Percentiles rank a stretch among this genome's conserved stretches.
These are phyloP conservation scores for Bombycilla garrulus DNA, from an alignment of 2,113 vertebrate species.

Conservation along the genomic window DNA sequence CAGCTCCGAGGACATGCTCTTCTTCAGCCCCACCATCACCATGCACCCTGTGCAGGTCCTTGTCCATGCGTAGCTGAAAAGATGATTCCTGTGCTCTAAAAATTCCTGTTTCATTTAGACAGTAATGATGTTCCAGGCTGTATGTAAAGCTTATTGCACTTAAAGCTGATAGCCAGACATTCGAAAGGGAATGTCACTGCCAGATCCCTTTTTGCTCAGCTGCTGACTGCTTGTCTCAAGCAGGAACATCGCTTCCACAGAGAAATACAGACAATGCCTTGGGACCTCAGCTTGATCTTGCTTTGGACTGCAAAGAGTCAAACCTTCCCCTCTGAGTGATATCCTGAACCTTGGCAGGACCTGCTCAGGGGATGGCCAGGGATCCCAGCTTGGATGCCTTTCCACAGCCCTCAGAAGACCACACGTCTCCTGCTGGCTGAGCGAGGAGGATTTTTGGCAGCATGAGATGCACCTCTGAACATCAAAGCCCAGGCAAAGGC, in stretches of 20 bases:
- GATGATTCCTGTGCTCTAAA: not conserved
- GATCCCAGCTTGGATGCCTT: not conserved
- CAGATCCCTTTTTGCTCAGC: not conserved
- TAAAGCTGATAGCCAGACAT: not conserved
- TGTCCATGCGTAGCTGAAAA: not conserved
- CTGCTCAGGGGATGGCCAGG: not conserved
- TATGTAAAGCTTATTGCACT: not conserved
- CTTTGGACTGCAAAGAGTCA: not conserved
- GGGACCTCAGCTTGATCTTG: not conserved
- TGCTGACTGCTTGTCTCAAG: not conserved
- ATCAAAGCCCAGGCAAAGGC: not conserved
- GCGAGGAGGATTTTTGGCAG: not conserved
- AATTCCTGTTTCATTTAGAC: not conserved
- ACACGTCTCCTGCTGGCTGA: accelerated
- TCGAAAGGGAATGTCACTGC: not conserved
- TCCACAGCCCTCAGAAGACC: not conserved
- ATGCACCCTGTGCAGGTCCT: not conserved
- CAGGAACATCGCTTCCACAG: not conserved
- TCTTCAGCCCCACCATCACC: not conserved
- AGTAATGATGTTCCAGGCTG: not conserved
- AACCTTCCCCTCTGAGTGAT: not conserved
- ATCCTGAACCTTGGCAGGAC: not conserved
- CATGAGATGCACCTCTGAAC: not conserved
- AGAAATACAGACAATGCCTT: not conserved
- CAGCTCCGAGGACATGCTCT: not conserved